These are phyloP conservation scores for Rhabdophis nuchalis DNA, from an alignment of 2,797 vertebrate species.

Conservation along the genomic window DNA sequence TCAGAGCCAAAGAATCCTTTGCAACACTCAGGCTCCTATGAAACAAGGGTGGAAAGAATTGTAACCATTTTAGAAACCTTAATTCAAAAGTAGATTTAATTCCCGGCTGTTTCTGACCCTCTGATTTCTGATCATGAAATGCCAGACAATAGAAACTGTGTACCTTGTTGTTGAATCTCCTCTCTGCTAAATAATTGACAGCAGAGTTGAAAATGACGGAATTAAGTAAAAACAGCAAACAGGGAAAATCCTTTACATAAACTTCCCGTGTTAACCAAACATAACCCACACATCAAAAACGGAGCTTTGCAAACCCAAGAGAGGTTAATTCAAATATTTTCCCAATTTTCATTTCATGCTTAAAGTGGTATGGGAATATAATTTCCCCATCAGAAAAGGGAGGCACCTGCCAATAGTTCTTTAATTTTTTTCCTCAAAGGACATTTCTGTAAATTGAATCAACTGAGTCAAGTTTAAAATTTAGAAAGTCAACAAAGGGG, in stretches of 20 bases:
- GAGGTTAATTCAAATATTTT: neutral
- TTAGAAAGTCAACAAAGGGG: neutral
- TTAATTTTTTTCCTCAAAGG: neutral
- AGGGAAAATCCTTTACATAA: neutral
- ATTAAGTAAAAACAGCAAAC: neutral
- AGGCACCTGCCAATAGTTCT: neutral
- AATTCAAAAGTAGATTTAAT: neutral
- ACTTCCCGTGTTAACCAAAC: neutral
- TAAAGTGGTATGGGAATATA: neutral
- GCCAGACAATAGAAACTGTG: neutral
- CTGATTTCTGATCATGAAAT: neutral
- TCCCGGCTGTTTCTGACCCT: neutral
- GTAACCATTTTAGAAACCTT: neutral
- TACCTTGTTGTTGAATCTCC: neutral
- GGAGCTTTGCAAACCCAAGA: neutral
- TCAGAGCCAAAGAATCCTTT: conserved; percentile 86
- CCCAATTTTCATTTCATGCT: neutral
- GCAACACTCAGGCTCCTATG: conserved; percentile 82
- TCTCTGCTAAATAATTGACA: neutral
- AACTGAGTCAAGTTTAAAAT: neutral
- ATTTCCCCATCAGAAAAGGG: no score
- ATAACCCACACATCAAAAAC: neutral
- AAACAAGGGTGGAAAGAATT: conserved; percentile 18
- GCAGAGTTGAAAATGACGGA: neutral
- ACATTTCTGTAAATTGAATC: neutral